A percentile compares a stretch with the other conserved stretches of the same genome.
These are phyloP conservation scores for Prietella phreatophila DNA, from an alignment of 2,113 vertebrate genomes.

Conservation along the genomic window DNA sequence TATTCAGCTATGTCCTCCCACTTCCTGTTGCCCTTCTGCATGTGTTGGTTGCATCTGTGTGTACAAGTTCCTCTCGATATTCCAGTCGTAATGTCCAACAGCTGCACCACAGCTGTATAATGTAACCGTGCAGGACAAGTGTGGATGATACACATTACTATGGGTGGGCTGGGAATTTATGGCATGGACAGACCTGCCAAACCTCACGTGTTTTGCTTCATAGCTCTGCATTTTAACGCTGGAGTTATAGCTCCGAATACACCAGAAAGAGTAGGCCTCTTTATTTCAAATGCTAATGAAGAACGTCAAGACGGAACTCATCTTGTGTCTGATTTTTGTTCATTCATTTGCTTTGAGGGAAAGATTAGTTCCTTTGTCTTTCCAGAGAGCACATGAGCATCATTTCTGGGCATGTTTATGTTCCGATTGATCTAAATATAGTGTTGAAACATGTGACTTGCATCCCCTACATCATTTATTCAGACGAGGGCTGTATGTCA, in stretches of 20 bases:
- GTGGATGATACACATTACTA: background rate
- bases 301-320: background rate
- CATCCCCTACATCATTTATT: background rate
- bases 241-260: background rate
- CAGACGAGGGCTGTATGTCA: no score
- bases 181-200: background rate
- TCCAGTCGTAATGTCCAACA: background rate
- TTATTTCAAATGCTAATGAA: background rate
- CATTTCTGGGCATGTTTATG: background rate
- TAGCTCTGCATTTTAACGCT: background rate
- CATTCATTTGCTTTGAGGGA: background rate
- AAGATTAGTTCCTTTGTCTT: background rate
- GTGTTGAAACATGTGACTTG: background rate
- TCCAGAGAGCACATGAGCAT: background rate
- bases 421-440: background rate
- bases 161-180: background rate
- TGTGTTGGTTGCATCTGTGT: background rate
- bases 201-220: no score
- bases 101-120: conserved; percentile 27
- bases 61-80: background rate
- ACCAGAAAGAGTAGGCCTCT: background rate
- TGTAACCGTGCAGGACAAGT: background rate
- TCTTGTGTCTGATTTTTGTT: background rate
- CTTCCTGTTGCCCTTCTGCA: conserved; percentile 16
- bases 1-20: conserved; percentile 28